Evolutionary conservation across 1,140 invertebrate species (phyloP).

Genomic region (Trichogramma pretiosum): DNA sequence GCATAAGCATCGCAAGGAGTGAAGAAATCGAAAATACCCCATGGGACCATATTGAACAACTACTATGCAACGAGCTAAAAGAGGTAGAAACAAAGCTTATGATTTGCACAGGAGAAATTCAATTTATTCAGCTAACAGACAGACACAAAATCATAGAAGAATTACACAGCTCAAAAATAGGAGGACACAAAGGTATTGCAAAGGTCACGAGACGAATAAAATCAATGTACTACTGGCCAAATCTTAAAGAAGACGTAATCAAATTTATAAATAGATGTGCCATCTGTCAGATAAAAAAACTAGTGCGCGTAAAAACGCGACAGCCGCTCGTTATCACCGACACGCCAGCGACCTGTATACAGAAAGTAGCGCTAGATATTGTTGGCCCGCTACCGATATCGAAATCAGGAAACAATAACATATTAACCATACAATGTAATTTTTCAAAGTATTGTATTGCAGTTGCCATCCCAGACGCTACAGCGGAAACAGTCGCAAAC

Average conservation of each 20-base stretch:
- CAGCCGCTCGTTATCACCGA: constrained; percentile 17
- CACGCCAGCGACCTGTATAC: constrained; percentile 3
- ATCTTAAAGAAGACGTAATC: constrained; percentile 16
- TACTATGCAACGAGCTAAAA: no score
- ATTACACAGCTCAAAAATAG: constrained; percentile 12
- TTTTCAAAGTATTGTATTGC: constrained; percentile 1
- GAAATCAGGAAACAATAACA: constrained; percentile 15
- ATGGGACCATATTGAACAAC: no score
- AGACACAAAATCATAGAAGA: constrained; percentile 8
- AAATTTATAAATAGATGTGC: constrained; percentile 15
- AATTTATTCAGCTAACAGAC: neutral
- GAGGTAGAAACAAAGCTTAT: neutral
- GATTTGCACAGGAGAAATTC: neutral
- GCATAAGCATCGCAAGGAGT: no score
- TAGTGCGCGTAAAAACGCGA: constrained; percentile 6
- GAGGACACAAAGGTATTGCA: constrained; percentile 16
- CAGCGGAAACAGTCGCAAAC: neutral
- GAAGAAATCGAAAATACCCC: no score
- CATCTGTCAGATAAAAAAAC: constrained; percentile 14
- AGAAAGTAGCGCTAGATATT: constrained; percentile 20
- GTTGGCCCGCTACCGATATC: constrained; percentile 24
- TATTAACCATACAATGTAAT: constrained; percentile 2
- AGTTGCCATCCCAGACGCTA: neutral
- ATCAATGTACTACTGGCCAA: constrained; percentile 18
- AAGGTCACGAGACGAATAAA: constrained; percentile 14